A percentile compares a stretch with the other conserved stretches of the same genome.
Conservation (phyloP, 2,888 invertebrate species). For the Mactromeris polynyma region DNA sequence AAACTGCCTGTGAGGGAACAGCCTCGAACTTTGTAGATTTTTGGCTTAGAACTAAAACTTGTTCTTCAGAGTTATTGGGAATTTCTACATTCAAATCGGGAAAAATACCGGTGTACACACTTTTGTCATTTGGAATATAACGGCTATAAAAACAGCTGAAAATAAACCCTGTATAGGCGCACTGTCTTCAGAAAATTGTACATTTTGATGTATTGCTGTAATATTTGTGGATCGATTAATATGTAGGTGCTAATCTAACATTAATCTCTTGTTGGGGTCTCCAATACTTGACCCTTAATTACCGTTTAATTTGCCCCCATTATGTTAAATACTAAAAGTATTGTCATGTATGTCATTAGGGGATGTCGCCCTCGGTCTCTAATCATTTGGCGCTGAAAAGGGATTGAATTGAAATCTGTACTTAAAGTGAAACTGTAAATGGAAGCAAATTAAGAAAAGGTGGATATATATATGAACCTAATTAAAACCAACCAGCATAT, state of each 20-base stretch:
- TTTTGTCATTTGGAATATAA: too few relatives aligned
- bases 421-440: neutral
- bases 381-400: neutral
- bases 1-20: too few relatives aligned
- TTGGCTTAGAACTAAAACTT: too few relatives aligned
- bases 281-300: neutral
- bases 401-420: neutral
- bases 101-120: too few relatives aligned
- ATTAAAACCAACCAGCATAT: neutral
- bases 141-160: too few relatives aligned
- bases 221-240: neutral
- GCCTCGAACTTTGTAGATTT: too few relatives aligned
- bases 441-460: neutral
- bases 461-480: neutral
- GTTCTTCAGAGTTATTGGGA: too few relatives aligned
- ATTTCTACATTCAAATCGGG: too few relatives aligned
- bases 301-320: neutral
- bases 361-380: neutral
- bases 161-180: too few relatives aligned
- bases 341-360: neutral
- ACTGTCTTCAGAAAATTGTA: neutral
- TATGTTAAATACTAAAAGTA: neutral
- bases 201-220: neutral
- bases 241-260: neutral
- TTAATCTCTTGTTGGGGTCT: neutral